A percentile compares a stretch with the other conserved stretches of the same genome.
Evolutionary conservation across 35 echinoderm and acorn worm species (phyloP).

Genomic region (Lytechinus variegatus): DNA sequence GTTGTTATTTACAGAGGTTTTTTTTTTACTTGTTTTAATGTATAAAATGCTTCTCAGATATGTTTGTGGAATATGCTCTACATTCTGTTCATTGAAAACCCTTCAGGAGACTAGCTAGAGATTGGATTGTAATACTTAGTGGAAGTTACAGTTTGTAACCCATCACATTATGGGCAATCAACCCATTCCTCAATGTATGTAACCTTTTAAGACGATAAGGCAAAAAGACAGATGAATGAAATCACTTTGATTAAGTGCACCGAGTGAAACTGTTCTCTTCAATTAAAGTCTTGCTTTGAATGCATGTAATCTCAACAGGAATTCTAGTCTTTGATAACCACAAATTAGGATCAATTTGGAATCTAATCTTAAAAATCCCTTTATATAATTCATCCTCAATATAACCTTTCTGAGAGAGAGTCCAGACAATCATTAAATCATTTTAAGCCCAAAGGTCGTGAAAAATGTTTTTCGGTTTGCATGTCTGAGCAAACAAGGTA

Average conservation of each 20-base stretch:
- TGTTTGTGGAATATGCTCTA: not conserved
- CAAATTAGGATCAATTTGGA: constrained; percentile 14
- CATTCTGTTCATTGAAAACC: not conserved
- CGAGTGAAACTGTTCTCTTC: not conserved
- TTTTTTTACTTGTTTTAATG: not conserved
- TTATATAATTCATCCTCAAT: not conserved
- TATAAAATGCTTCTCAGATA: not conserved
- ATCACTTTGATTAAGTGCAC: not conserved
- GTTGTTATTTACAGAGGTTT: not conserved
- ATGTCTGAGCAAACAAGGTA: not conserved
- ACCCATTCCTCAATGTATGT: not conserved
- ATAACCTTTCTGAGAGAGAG: not conserved
- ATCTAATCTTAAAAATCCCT: not conserved
- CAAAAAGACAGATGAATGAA: not conserved
- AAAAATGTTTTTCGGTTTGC: not conserved
- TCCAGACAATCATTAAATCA: not conserved
- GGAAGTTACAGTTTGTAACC: not conserved
- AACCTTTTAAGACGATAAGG: not conserved
- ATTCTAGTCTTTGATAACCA: not conserved
- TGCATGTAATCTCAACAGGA: not conserved
- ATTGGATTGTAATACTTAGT: not conserved
- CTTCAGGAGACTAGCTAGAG: not conserved
- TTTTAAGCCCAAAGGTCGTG: not conserved
- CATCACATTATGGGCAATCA: not conserved
- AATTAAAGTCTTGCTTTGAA: not conserved